Percentiles rank a stretch among this genome's conserved stretches.
phyloP scores from a whole-genome alignment of 2,888 invertebrate species.

The Trissolcus brochymenae region DNA sequence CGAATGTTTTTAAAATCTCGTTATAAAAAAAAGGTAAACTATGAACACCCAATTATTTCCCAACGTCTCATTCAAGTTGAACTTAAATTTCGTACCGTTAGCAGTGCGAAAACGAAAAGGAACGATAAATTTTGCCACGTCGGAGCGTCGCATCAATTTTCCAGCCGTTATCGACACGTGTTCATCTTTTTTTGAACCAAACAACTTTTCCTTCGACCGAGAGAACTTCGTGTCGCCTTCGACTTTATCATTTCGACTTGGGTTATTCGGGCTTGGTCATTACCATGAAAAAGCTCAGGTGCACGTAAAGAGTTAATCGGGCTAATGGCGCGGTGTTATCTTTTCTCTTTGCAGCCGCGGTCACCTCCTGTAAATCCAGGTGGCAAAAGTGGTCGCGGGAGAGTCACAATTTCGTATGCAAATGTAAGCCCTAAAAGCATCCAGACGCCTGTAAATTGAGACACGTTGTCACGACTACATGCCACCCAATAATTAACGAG shows the following conservation, averaged over 20 bases:
- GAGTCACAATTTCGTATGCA: slow-evolving; percentile 40
- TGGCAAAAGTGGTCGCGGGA: slow-evolving; percentile 37
- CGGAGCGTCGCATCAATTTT: slow-evolving; percentile 10
- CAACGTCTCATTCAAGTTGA: too few species aligned
- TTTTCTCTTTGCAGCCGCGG: slow-evolving; percentile 55
- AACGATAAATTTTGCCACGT: too few species aligned
- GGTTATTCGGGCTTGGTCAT: slow-evolving; percentile 44
- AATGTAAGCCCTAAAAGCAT: slow-evolving; percentile 44
- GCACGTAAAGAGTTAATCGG: slow-evolving; percentile 65
- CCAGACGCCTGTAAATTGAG: slow-evolving; percentile 46
- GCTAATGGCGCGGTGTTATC: slow-evolving; percentile 65
- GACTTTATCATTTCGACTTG: slow-evolving; percentile 37
- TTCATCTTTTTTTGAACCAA: slow-evolving; percentile 27
- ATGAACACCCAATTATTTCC: too few species aligned
- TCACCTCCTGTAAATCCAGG: slow-evolving; percentile 42
- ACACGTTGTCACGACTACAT: slow-evolving; percentile 21
- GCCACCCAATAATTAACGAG: slow-evolving; percentile 42
- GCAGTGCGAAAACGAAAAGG: too few species aligned
- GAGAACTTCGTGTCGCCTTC: slow-evolving; percentile 12
- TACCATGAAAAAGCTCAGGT: slow-evolving; percentile 60
- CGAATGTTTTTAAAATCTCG: too few species aligned
- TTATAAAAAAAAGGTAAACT: too few species aligned
- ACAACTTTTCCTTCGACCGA: slow-evolving; percentile 28
- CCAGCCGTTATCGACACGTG: slow-evolving; percentile 24
- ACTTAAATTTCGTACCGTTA: too few species aligned